phyloP scores from a whole-genome alignment of 2,888 invertebrate species.

The Sipha maydis region DNA sequence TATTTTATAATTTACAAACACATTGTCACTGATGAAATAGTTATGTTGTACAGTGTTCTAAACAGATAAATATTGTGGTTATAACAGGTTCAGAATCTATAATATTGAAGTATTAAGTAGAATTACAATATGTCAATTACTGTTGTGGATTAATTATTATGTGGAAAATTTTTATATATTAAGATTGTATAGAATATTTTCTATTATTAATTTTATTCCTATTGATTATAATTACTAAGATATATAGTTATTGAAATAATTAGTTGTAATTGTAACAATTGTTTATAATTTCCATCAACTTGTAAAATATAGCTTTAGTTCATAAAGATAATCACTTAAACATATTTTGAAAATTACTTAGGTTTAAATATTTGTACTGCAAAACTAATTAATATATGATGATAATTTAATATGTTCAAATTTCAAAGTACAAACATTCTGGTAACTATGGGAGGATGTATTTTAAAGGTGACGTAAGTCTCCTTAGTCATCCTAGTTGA shows the following conservation, averaged over 20 bases:
- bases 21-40: not conserved
- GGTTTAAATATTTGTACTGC: not conserved
- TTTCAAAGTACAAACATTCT: not conserved
- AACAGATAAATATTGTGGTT: not conserved
- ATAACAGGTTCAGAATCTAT: not conserved
- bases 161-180: not conserved
- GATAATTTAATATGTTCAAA: not conserved
- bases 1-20: conserved; percentile 21
- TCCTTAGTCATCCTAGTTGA: not conserved
- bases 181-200: not conserved
- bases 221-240: not conserved
- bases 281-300: not conserved
- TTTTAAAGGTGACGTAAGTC: not conserved
- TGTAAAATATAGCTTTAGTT: not conserved
- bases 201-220: not conserved
- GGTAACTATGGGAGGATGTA: not conserved
- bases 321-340: not conserved
- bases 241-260: not conserved
- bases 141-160: not conserved
- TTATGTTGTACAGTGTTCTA: not conserved
- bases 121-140: not conserved
- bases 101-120: not conserved
- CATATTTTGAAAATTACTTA: not conserved
- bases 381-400: not conserved
- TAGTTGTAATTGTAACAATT: not conserved